Conservation (phyloP, 2,797 vertebrate species). For the Sebastes alutus region DNA sequence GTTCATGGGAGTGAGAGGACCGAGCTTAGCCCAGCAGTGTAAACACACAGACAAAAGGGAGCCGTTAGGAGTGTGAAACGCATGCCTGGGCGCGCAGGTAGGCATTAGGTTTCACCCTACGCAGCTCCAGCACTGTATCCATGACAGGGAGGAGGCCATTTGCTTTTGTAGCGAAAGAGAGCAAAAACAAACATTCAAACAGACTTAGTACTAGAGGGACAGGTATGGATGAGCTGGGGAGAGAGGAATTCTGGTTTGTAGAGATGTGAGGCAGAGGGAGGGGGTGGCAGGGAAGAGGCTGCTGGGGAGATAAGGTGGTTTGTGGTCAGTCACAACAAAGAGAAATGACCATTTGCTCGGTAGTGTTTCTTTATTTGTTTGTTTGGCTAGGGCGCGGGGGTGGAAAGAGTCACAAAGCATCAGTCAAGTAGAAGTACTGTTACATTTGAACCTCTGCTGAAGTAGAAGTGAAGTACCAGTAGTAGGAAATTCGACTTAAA, state of each 20-base stretch:
- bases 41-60: constrained; percentile 83
- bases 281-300: constrained; percentile 27
- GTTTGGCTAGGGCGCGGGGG: constrained; percentile 49
- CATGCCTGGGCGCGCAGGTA: constrained; percentile 79
- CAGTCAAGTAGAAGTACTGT: constrained; percentile 12
- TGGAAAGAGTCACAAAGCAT: constrained; percentile 9
- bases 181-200: constrained; percentile 75
- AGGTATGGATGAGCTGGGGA: constrained; percentile 72
- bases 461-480: not conserved
- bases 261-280: constrained; percentile 51
- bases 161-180: constrained; percentile 74
- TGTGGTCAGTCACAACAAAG: constrained; percentile 76
- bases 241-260: constrained; percentile 61
- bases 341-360: constrained; percentile 71
- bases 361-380: constrained; percentile 72
- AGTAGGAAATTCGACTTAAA: not conserved
- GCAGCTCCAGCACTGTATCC: constrained; percentile 58
- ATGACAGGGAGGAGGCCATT: constrained; percentile 71
- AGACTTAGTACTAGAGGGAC: constrained; percentile 56
- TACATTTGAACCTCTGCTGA: not conserved
- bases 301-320: constrained; percentile 58
- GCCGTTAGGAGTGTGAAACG: constrained; percentile 77
- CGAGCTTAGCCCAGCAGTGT: constrained; percentile 72
- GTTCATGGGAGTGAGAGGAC: constrained; percentile 77
- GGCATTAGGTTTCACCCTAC: constrained; percentile 74